A percentile compares a stretch with the other conserved stretches of the same genome.
These are phyloP conservation scores for Anabas testudineus DNA, from an alignment of 2,797 vertebrate genomes.

Conservation along the genomic window DNA sequence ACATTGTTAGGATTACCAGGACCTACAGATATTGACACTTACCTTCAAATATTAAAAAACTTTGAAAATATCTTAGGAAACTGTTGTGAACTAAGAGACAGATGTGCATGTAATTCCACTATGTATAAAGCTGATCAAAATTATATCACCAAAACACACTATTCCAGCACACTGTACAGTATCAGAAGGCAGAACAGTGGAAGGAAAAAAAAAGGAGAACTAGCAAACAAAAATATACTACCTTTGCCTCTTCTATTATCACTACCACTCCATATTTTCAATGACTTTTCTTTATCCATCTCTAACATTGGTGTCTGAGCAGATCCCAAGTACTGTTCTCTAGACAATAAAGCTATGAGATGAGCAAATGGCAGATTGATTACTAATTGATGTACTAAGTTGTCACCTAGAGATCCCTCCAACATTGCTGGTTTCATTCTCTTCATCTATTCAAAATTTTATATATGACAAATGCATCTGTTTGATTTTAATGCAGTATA, in stretches of 20 bases:
- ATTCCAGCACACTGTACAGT: background rate
- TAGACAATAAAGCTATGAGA: slow-evolving; percentile 62
- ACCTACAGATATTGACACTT: background rate
- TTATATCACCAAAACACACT: background rate
- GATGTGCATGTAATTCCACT: background rate
- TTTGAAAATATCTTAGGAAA: background rate
- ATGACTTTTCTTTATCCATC: slow-evolving; percentile 31
- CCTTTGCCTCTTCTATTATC: slow-evolving; percentile 8
- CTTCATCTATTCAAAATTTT: slow-evolving; percentile 7
- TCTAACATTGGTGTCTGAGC: slow-evolving; percentile 47
- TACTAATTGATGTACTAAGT: too few species aligned
- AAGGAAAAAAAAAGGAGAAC: background rate
- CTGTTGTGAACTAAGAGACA: background rate
- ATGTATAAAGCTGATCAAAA: background rate
- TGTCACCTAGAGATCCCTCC: slow-evolving; percentile 35
- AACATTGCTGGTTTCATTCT: slow-evolving; percentile 25
- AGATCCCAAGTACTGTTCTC: slow-evolving; percentile 46
- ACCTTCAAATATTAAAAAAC: background rate
- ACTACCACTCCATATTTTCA: slow-evolving; percentile 33
- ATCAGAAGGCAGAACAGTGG: background rate
- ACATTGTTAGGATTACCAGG: background rate
- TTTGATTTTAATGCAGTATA: slow-evolving; percentile 9
- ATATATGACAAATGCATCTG: slow-evolving; percentile 18
- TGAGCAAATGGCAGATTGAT: slow-evolving; percentile 55
- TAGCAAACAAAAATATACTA: slow-evolving; percentile 15